A percentile compares a stretch with the other conserved stretches of the same genome.
phyloP scores from a whole-genome alignment of 2,888 invertebrate genomes.

The Margaritifera margaritifera region DNA sequence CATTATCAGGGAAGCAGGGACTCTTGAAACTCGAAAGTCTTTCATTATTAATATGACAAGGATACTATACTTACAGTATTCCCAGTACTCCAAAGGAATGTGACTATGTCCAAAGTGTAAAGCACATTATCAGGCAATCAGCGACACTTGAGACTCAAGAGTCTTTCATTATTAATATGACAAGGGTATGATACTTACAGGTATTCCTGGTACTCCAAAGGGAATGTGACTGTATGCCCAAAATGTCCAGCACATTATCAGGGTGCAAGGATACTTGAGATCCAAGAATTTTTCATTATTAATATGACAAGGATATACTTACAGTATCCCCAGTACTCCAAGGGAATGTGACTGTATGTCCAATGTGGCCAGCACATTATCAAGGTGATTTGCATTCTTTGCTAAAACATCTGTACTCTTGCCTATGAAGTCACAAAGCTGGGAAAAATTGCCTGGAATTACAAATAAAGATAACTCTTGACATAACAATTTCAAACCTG shows the following conservation, averaged over 20 bases:
- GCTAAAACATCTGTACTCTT: slow-evolving; percentile 84
- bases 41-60: no score
- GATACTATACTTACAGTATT: slow-evolving; percentile 84
- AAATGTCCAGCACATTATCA: slow-evolving; percentile 90
- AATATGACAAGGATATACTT: slow-evolving; percentile 75
- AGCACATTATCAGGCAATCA: slow-evolving; percentile 92
- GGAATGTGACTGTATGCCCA: slow-evolving; percentile 93
- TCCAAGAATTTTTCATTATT: no score
- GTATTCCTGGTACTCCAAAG: slow-evolving; percentile 89
- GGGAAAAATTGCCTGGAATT: slow-evolving; percentile 72
- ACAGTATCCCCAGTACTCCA: slow-evolving; percentile 89
- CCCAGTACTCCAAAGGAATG: slow-evolving; percentile 93
- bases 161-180: no score
- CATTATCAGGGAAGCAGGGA: slow-evolving; percentile 84
- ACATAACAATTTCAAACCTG: background rate
- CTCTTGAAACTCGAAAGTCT: no score
- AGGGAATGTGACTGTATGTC: slow-evolving; percentile 93
- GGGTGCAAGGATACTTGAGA: slow-evolving; percentile 72
- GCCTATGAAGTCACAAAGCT: slow-evolving; percentile 71
- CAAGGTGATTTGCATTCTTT: slow-evolving; percentile 88
- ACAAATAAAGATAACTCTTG: slow-evolving; percentile 1
- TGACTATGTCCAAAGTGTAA: slow-evolving; percentile 91
- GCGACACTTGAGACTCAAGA: no score
- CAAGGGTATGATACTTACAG: slow-evolving; percentile 80
- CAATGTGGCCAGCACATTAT: slow-evolving; percentile 91